phyloP scores from a whole-genome alignment of 2,888 invertebrate genomes.

The Macrophya annulata region DNA sequence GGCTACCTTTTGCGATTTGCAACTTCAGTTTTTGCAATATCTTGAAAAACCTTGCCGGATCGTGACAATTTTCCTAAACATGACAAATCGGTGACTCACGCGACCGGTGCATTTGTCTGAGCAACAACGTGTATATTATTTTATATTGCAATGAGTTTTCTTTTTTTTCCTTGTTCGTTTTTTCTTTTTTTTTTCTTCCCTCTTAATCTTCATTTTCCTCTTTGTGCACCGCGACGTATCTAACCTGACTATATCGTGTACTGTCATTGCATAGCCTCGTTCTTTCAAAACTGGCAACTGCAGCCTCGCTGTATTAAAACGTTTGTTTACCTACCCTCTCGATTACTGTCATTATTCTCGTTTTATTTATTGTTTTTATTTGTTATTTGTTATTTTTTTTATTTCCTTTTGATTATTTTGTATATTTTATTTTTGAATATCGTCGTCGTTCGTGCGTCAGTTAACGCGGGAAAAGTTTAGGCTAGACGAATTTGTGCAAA shows the following conservation, averaged over 20 bases:
- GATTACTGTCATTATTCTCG: background rate
- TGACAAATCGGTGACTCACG: slow-evolving; percentile 16
- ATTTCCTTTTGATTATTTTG: background rate
- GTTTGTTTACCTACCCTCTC: slow-evolving; percentile 7
- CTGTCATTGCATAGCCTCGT: slow-evolving; percentile 15
- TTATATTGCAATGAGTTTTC: background rate
- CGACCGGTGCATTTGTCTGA: slow-evolving; percentile 24
- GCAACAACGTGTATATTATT: slow-evolving; percentile 25
- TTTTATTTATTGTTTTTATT: background rate
- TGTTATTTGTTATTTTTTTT: background rate
- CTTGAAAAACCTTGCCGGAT: background rate
- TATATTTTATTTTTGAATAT: background rate
- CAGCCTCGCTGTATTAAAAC: background rate
- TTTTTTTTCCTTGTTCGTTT: background rate
- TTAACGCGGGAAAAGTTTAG: background rate
- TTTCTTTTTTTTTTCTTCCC: background rate
- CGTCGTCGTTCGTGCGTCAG: background rate
- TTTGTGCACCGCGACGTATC: slow-evolving; percentile 32
- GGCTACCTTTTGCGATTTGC: slow-evolving; percentile 60
- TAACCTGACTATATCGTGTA: slow-evolving; percentile 33
- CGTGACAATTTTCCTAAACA: background rate
- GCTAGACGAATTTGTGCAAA: background rate
- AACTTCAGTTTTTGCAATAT: slow-evolving; percentile 22
- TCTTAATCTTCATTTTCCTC: slow-evolving; percentile 5
- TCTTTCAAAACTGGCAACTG: background rate